Percentiles rank a stretch among this genome's conserved stretches.
phyloP scores from a whole-genome alignment of 1,140 invertebrate genomes.

The Achatina immaculata region DNA sequence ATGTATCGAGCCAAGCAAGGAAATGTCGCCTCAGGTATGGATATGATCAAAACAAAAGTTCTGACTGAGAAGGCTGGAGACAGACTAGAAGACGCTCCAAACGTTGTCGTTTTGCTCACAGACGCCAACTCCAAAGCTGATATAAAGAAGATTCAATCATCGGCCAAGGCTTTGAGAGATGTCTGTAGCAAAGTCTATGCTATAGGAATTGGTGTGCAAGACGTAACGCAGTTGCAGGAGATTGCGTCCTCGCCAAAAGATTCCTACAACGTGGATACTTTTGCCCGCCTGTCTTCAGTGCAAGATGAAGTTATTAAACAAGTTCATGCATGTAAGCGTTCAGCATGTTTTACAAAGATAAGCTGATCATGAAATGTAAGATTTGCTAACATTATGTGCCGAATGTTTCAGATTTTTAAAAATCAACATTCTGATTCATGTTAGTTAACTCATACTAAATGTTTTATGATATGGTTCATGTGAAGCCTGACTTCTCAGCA shows the following conservation, averaged over 20 bases:
- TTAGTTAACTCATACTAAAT: too few species aligned
- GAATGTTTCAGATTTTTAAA: too few species aligned
- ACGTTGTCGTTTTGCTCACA: slow-evolving; percentile 57
- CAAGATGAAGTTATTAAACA: background rate
- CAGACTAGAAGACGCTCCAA: slow-evolving; percentile 52
- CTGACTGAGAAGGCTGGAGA: slow-evolving; percentile 39
- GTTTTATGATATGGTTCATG: too few species aligned
- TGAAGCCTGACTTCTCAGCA: too few species aligned
- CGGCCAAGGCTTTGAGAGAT: slow-evolving; percentile 46
- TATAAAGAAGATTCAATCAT: slow-evolving; percentile 28
- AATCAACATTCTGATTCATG: too few species aligned
- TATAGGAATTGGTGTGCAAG: slow-evolving; percentile 47
- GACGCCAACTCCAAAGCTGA: slow-evolving; percentile 47
- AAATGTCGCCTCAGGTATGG: slow-evolving; percentile 50
- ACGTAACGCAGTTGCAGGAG: slow-evolving; percentile 39
- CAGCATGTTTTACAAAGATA: too few species aligned
- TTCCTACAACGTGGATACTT: background rate
- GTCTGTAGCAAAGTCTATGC: slow-evolving; percentile 47
- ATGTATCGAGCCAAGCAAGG: background rate
- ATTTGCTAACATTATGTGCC: too few species aligned
- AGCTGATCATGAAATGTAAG: too few species aligned
- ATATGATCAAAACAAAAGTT: slow-evolving; percentile 49
- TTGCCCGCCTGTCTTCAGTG: background rate
- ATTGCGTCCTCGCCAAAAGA: background rate
- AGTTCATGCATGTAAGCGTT: background rate